Conservation (phyloP, 1,140 invertebrate species). For the Ridgeia piscesae region DNA sequence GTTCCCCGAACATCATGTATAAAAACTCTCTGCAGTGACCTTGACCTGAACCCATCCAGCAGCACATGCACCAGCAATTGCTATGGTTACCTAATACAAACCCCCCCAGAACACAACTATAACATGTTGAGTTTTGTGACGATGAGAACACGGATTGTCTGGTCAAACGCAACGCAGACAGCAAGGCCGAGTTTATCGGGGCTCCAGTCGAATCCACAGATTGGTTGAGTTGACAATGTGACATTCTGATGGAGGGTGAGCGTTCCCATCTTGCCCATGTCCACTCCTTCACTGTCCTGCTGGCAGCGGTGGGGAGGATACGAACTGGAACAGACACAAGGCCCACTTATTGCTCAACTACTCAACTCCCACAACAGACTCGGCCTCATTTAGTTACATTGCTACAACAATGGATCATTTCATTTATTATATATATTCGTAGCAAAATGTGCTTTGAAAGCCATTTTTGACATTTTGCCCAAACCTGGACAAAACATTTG, state of each 20-base stretch:
- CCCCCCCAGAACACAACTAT: conserved; percentile 8
- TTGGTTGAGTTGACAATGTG: conserved; percentile 82
- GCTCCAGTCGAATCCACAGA: conserved; percentile 89
- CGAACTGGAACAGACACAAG: conserved; percentile 63
- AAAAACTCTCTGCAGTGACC: too few species aligned
- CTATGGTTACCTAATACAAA: background rate
- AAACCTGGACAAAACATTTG: too few species aligned
- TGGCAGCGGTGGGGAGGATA: conserved; percentile 78
- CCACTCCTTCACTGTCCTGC: conserved; percentile 70
- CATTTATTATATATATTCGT: too few species aligned
- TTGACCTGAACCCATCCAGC: too few species aligned
- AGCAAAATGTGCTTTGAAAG: too few species aligned
- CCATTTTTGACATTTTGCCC: too few species aligned
- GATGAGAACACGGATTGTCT: conserved; percentile 83
- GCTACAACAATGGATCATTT: background rate
- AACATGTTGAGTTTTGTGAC: conserved; percentile 74
- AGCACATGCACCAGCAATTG: background rate
- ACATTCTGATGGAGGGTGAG: conserved; percentile 77
- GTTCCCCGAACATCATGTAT: too few species aligned
- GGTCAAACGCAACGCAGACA: conserved; percentile 89
- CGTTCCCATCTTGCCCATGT: conserved; percentile 74
- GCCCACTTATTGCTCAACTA: background rate
- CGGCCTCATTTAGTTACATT: background rate
- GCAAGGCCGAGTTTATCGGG: conserved; percentile 84
- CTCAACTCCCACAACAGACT: background rate